Conservation (phyloP, 30 jellyfish, hydroid and myxozoan genomes). For the Cassiopea andromeda region DNA sequence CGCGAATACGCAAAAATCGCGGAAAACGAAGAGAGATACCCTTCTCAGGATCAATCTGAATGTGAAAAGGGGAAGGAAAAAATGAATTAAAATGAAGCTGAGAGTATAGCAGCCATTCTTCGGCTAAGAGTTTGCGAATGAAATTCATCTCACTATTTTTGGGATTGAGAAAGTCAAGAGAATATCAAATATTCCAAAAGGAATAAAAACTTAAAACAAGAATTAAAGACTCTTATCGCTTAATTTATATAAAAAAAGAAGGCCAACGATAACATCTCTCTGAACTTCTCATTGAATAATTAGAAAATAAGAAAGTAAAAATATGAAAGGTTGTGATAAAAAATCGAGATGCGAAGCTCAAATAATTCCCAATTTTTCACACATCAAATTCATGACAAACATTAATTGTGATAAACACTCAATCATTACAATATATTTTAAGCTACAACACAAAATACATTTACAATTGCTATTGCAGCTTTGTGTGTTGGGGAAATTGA, state of each 20-base stretch:
- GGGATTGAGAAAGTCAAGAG: too few relatives aligned
- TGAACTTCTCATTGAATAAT: too few relatives aligned
- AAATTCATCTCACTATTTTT: too few relatives aligned
- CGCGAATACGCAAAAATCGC: constrained; percentile 91
- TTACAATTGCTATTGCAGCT: constrained; percentile 97
- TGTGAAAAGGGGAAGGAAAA: not conserved
- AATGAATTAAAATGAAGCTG: not conserved
- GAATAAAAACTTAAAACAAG: not conserved
- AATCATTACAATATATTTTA: not conserved
- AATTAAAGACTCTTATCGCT: not conserved
- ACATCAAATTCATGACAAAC: not conserved
- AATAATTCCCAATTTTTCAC: not conserved
- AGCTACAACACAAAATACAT: not conserved
- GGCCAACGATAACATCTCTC: not conserved
- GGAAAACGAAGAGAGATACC: constrained; percentile 99
- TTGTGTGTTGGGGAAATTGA: constrained; percentile 94
- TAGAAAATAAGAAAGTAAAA: not conserved
- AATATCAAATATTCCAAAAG: too few relatives aligned
- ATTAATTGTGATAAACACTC: not conserved
- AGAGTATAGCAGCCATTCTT: not conserved
- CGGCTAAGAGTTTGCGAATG: too few relatives aligned
- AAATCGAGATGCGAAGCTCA: not conserved
- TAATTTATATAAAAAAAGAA: not conserved
- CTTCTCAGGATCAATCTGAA: constrained; percentile 93
- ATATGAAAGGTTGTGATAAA: not conserved